Evolutionary conservation across 2,797 vertebrate genomes (phyloP), one percentile per base, ranked within the genome.

Genomic region (Mycteria americana): DNA sequence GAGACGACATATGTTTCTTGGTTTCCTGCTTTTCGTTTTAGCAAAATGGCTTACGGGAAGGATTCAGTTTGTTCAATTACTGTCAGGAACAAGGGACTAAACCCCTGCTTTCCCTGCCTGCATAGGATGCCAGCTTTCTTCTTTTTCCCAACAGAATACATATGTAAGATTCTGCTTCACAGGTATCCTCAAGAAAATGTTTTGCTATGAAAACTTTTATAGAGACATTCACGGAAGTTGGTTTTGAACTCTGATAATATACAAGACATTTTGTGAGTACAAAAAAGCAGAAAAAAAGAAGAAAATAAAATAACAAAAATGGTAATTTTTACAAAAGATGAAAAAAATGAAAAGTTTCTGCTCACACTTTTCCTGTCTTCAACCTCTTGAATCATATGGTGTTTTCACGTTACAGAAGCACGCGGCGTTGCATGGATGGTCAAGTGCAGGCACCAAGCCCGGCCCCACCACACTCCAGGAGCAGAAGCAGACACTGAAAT

Each of bases 381-480:
- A 30, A 4, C 21, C 30, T 37, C n/a, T 18, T 22, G 50, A n/a
- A 13, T 21, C 30, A 2, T 2, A 21, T 0, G 11, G 45, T 11
- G 11, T 33, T 33, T 33, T 18, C 69, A 15, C 11, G 1, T 3
- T 21, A 37, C 22, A 25, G 13, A 41, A 43, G 23, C 51, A 31
- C 30, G 8, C 11, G 11, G 15, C 3, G 33, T 1, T 51, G 57
- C 33, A 46, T 0, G 46, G 62, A 51, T 10, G 54, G 46, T 8
- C 60, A 43, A n/a, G 60, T 1, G 8, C 28, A 25, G 56, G 57
- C 16, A 10, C 21, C 7, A 9, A 39, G 35, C 64, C 21, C 3
- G 3, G 45, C n/a, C 35, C 18, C 5, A 5, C 27, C 35, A 46
- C 7, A 3, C 24, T 19, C 23, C 10, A 9, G 46, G n/a, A 50